Base-by-base conservation (phyloP, 2,797 vertebrate genomes). In the Lepilemur septentrionalis region DNA sequence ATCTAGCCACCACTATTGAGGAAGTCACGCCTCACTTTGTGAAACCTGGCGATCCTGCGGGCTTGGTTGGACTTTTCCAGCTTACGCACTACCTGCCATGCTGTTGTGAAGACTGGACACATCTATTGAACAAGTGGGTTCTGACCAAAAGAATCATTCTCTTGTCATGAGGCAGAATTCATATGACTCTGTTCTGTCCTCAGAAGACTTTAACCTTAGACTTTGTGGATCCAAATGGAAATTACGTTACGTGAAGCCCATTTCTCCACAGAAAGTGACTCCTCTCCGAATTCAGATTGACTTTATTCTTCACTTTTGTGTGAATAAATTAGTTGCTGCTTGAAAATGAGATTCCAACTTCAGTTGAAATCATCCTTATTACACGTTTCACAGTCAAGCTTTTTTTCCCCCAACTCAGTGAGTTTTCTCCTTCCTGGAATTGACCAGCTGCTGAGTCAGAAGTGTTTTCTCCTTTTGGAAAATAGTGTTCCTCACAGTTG, bases 311-410 rank as follows among this genome's bases (percentile, higher is more conserved):
- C 85, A 43, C n/a, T 81, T 87, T 12, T 1, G 10, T 57, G 41
- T 78, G 67, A 72, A 91, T 81, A 95, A 82, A 95, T 96, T 28
- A 83, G 18, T 72, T 96, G 65, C 46, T 78, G 50, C 86, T 89
- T 93, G 52, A 95, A 93, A 65, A 52, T 84, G 73, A 50, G 55
- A 94, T 59, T 93, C 85, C 50, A 91, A 75, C 43, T 82, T 88
- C 28, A 32, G 75, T 65, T 46, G 14, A 70, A 72, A 43, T 50
- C 28, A 52, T 38, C 43, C n/a, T 83, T 85, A 41, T 63, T 59
- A 43, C 11, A 55, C 65, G 78, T 82, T 79, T 92, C 79, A n/a
- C 30, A 52, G 38, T 70, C 63, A 93, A 85, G 30, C 9, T 80
- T 89, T 52, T 50, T 50, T 52, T 23, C 22, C 18, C 87, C 32